Conservation (phyloP, 2,113 vertebrate species). For the Orycteropus afer region DNA sequence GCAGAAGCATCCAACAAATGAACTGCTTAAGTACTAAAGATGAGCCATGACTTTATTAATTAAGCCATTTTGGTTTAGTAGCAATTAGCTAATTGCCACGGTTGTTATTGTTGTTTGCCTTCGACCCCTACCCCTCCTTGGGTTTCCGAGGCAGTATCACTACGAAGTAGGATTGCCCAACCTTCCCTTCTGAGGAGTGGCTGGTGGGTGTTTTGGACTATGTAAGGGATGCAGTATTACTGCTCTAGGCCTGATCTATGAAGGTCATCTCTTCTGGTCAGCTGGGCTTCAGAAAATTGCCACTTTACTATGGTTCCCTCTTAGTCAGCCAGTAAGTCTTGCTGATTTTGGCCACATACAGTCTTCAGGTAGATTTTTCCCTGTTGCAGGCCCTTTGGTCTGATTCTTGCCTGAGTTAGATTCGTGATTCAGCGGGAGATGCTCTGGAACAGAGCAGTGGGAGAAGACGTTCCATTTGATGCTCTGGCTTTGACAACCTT, state of each 20-base stretch:
- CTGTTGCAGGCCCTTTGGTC: background rate
- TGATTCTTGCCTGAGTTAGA: background rate
- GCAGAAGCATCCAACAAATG: background rate
- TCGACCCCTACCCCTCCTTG: too few relatives aligned
- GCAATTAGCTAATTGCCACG: background rate
- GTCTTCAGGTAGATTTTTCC: background rate
- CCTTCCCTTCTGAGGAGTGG: too few relatives aligned
- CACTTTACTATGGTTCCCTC: background rate
- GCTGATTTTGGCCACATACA: background rate
- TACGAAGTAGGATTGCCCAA: too few relatives aligned
- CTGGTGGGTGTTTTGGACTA: background rate
- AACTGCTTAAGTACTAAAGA: background rate
- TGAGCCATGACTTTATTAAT: background rate
- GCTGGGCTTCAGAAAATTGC: conserved; percentile 21
- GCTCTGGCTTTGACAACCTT: background rate
- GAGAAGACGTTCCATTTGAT: background rate
- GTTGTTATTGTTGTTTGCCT: too few relatives aligned
- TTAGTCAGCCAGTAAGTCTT: background rate
- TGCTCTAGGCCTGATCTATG: background rate
- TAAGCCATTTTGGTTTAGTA: conserved; percentile 1
- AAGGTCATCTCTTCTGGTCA: background rate
- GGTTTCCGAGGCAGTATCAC: too few relatives aligned
- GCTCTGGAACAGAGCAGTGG: background rate
- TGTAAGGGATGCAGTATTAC: background rate
- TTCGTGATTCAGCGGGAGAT: background rate